Conservation (phyloP, 2,888 invertebrate species). For the Polietes domitor region DNA sequence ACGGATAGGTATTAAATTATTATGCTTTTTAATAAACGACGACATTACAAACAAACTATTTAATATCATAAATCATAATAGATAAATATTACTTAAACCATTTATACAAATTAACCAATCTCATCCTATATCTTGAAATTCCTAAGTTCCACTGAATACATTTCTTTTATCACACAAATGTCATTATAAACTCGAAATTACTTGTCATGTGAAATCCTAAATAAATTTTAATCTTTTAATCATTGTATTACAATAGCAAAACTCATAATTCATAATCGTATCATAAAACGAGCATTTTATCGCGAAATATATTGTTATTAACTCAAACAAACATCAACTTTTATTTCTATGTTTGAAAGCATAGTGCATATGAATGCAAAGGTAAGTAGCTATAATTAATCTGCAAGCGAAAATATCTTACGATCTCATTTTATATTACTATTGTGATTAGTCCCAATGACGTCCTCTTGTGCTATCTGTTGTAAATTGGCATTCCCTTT, state of each 20-base stretch:
- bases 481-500: too few relatives aligned
- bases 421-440: too few relatives aligned
- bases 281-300: constrained; percentile 52
- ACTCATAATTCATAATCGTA: constrained; percentile 53
- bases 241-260: constrained; percentile 50
- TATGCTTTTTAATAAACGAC: constrained; percentile 35
- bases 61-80: constrained; percentile 49
- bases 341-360: not conserved
- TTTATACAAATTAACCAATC: constrained; percentile 50
- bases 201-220: constrained; percentile 55
- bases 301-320: constrained; percentile 41
- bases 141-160: constrained; percentile 64
- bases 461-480: too few relatives aligned
- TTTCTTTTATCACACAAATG: constrained; percentile 42
- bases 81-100: constrained; percentile 57
- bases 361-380: too few relatives aligned
- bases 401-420: too few relatives aligned
- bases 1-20: constrained; percentile 10
- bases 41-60: constrained; percentile 36
- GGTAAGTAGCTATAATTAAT: too few relatives aligned
- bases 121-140: constrained; percentile 65
- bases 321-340: not conserved
- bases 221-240: constrained; percentile 31
- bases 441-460: too few relatives aligned
- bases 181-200: constrained; percentile 57